Evolutionary conservation across 2,113 vertebrate species (phyloP), one percentile per base, ranked within the genome.

Genomic region (Uria aalge): DNA sequence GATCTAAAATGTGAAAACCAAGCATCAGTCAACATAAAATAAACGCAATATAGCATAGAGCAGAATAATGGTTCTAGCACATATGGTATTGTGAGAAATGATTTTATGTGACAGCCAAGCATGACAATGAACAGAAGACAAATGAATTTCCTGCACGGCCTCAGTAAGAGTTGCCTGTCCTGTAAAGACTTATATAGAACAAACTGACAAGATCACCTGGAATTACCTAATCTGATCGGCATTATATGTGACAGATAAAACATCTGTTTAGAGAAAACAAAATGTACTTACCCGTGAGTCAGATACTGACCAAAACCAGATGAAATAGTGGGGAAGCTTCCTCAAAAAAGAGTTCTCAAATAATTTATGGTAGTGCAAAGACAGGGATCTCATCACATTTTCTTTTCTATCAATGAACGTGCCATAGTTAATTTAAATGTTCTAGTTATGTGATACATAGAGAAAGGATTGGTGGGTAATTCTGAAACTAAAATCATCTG

Each of bases 191-290:
- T 96, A 88, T 6, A 85, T n/a, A 79, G 84, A 96, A 87, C 63
- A 94, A 95, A 92, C 83, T 96, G 91, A 94, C 89, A 94, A 90
- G 64, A 96, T 97, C 92, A 96, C 92, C 78, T 95, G 83, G 89
- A 97, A 95, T 96, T 89, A 95, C 92, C 93, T 97, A 95, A 96
- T 88, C 85, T 94, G 84, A 95, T 62, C 11, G 55, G 91, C 85
- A 97, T 97, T 97, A 76, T 34, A 73, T 90, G 38, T 96, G 94
- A 94, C 97, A 97, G 90, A 95, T 74, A 88, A 95, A 97, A 97
- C 78, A 97, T 96, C 78, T 86, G 92, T 81, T 91, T 88, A 95
- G 91, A 95, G 74, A 87, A 96, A 96, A 97, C 68, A 87, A 92
- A 94, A 85, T 36, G 21, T 53, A 75, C 79, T 93, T 95, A 95